Base-by-base conservation (phyloP, 2,888 invertebrate species). In the Choreutis nemorana region DNA sequence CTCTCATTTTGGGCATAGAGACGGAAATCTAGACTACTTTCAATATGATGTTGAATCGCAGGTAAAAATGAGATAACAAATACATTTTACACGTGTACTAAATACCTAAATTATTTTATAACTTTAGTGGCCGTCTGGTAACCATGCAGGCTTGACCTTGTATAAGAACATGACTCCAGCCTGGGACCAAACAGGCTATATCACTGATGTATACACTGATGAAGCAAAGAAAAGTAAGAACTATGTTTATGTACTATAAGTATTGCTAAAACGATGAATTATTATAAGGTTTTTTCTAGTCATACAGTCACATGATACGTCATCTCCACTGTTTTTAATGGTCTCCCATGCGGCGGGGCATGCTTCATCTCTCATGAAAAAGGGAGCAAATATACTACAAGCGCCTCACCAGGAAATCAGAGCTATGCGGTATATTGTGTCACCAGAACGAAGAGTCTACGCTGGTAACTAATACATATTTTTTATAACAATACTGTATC, bases 1-100 rank as follows among this genome's bases (percentile, higher is more conserved):
- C 45, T 83, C 85, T 14, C 91, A 93, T 56, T 90, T 85, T 51
- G 96, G 96, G 2, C 94, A 92, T 54, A 89, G 90, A 81, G 87
- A 87, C 34, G 93, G 91, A 2, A 86, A 83, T 40, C 84, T 91
- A 32, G 90, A 92, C 54, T 96, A 95, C 51, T 91, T 84, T 49
- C 86, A 87, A 44, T 72, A 75, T 34, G 50, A 45, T 4, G 34
- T 52, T 4, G 55, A 65, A 36, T 4, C 13, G 4, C 3, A 12
- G n/a, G n/a, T n/a, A n/a, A n/a, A n/a, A n/a, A n/a, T n/a, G n/a
- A n/a, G n/a, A n/a, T n/a, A n/a, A n/a, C n/a, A n/a, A n/a, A n/a
- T n/a, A n/a, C n/a, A n/a, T n/a, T n/a, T n/a, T n/a, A n/a, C n/a
- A n/a, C n/a, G n/a, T n/a, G n/a, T n/a, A n/a, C n/a, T n/a, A n/a